These are phyloP conservation scores for Holocentrus rufus DNA, from an alignment of 2,797 vertebrate genomes.

Conservation along the genomic window DNA sequence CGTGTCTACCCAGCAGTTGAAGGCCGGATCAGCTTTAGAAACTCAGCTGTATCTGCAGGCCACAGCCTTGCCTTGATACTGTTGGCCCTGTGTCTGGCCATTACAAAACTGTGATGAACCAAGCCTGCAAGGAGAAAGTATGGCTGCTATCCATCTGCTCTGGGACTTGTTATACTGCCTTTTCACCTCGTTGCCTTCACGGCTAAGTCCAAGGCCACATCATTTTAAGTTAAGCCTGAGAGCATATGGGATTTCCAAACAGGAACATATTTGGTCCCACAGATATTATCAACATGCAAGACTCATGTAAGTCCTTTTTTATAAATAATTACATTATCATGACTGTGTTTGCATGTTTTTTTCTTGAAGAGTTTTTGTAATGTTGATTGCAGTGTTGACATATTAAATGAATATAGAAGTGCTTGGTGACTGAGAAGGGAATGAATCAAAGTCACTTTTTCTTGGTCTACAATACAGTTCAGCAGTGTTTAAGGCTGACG, in stretches of 20 bases:
- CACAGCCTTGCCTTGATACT: constrained; percentile 52
- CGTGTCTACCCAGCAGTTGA: constrained; percentile 86
- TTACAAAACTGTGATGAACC: constrained; percentile 38
- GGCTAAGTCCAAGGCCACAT: constrained; percentile 18
- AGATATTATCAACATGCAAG: neutral
- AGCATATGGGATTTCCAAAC: neutral
- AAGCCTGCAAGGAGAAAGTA: neutral
- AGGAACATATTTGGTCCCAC: neutral
- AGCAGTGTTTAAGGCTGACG: neutral
- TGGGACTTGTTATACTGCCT: constrained; percentile 20
- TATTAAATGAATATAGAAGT: too few relatives aligned
- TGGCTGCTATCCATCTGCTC: neutral
- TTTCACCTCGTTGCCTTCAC: constrained; percentile 8
- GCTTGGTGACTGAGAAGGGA: too few relatives aligned
- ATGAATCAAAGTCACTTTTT: too few relatives aligned
- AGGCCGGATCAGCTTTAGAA: constrained; percentile 87
- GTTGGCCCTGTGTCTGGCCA: constrained; percentile 48
- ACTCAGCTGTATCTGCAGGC: constrained; percentile 33
- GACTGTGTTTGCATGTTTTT: neutral
- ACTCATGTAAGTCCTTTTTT: too few relatives aligned
- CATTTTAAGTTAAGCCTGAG: neutral
- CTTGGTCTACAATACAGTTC: neutral
- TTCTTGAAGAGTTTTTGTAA: neutral
- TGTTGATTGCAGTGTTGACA: neutral
- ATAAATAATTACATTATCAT: too few relatives aligned